These are phyloP conservation scores for Protobothrops mucrosquamatus DNA, from an alignment of 2,113 vertebrate genomes.

Conservation along the genomic window DNA sequence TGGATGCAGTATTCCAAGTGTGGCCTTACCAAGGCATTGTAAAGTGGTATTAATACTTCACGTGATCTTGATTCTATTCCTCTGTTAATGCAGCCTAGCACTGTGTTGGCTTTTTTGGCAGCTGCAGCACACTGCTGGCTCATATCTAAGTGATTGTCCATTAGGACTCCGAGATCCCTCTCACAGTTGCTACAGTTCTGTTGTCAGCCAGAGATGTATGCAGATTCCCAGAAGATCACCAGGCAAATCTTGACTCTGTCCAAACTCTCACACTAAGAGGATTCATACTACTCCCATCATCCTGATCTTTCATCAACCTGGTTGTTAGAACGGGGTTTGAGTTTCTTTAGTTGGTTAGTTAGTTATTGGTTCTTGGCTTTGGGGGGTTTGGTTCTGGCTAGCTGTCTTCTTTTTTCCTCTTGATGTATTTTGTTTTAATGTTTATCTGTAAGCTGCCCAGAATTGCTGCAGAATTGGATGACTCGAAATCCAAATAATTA, in stretches of 20 bases:
- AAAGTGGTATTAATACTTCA: no score
- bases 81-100: no score
- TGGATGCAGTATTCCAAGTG: no score
- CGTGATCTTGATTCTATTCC: no score
- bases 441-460: neutral
- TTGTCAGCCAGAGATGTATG: neutral
- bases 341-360: neutral
- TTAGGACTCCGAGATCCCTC: neutral
- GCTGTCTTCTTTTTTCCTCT: neutral
- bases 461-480: neutral
- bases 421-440: neutral
- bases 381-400: neutral
- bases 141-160: no score
- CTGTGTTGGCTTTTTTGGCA: no score
- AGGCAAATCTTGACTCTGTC: neutral
- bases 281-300: neutral
- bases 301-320: neutral
- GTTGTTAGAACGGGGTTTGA: neutral
- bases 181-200: neutral
- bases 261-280: neutral
- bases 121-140: no score
- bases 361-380: neutral
- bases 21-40: no score
- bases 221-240: neutral
- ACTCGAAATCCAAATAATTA: neutral